Base-by-base conservation (phyloP, 2,113 vertebrate genomes). In the Cynopterus brachyotis region DNA sequence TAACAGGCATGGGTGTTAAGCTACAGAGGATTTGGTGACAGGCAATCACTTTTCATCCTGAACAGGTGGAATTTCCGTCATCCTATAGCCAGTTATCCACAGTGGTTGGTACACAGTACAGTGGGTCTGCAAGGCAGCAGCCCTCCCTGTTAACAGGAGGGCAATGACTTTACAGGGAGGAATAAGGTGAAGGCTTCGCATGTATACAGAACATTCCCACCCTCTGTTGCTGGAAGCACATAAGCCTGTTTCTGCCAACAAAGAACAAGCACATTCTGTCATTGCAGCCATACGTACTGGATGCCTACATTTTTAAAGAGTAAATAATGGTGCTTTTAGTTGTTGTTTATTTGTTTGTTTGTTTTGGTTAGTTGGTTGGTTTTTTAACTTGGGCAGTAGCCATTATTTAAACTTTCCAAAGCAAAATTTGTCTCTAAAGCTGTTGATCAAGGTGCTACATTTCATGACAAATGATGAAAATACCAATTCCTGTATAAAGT, bases 381-480 rank as follows among this genome's bases (percentile, higher is more conserved):
- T 2, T 60, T 67, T 91, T 20, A 81, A 12, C 16, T 79, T 30
- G 12, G 35, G 42, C 5, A 70, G 35, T 5, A 70, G 9, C 6
- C 47, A 32, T 78, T 50, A 28, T 47, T 66, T 69, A 83, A 50
- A 50, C 10, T 60, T 94, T 40, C 24, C 24, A 37, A 28, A 93
- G 2, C 45, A 40, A 73, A 40, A 40, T 28, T 53, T 16, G 9
- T 35, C 8, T 55, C 10, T 40, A 16, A 45, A 89, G 42, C 57
- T 89, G 28, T 82, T 45, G 80, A 64, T 57, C 30, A 30, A 0
- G 16, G 35, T 69, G 32, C 81, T 13, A 2, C 17, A 6, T 40
- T 75, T 94, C 79, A 55, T 40, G 69, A 76, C 17, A 82, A 62
- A 53, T 60, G 60, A 42, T 72, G 28, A 69, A 67, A 83, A 53